phyloP scores from a whole-genome alignment of 2,797 vertebrate genomes.

The Mus caroli region DNA sequence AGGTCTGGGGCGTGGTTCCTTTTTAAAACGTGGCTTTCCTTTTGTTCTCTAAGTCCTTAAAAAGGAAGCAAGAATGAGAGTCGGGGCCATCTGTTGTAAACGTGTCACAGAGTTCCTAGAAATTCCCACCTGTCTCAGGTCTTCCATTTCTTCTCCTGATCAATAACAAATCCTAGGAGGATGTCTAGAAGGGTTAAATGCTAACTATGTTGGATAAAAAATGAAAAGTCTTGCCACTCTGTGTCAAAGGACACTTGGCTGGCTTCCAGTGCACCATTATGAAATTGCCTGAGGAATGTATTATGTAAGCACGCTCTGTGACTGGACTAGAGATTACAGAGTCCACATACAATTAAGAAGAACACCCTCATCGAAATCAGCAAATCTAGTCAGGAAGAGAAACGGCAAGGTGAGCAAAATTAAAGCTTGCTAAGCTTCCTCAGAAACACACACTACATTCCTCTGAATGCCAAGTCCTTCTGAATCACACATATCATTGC shows the following conservation, averaged over 20 bases:
- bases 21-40: not conserved
- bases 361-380: conserved; percentile 30
- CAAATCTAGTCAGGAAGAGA: conserved; percentile 28
- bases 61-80: not conserved
- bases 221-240: conserved; percentile 37
- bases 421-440: conserved; percentile 46
- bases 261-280: conserved; percentile 33
- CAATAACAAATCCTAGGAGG: not conserved
- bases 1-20: not conserved
- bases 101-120: not conserved
- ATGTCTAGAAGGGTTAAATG: conserved; percentile 36
- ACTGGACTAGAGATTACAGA: conserved; percentile 20
- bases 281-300: conserved; percentile 5
- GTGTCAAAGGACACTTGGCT: conserved; percentile 70
- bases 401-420: not conserved
- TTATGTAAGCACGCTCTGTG: conserved; percentile 52
- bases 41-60: not conserved
- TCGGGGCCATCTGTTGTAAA: not conserved
- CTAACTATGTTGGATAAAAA: conserved; percentile 50
- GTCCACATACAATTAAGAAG: conserved; percentile 50
- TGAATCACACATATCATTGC: conserved; percentile 48
- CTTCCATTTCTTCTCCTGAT: conserved; percentile 44
- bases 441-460: not conserved
- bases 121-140: not conserved
- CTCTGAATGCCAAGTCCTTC: conserved; percentile 59